Evolutionary conservation across 92 coral and sea anemone genomes (phyloP), one percentile per base, ranked within the genome.

Genomic region (Montipora capitata): DNA sequence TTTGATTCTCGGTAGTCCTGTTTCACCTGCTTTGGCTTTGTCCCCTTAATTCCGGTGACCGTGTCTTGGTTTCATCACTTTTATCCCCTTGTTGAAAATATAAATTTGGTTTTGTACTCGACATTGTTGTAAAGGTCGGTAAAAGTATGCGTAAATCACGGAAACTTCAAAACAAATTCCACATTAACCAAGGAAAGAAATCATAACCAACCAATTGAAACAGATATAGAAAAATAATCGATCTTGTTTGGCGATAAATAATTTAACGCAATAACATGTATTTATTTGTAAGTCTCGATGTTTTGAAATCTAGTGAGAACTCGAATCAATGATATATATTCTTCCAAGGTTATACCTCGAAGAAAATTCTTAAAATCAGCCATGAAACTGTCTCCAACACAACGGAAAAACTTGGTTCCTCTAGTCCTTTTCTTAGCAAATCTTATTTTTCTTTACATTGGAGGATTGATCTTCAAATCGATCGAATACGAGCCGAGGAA

Each of bases 391-490:
- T 72, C 96, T 20, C 88, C 90, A 49, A 77, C 93, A 14, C 96
- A 94, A 56, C 76, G 93, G 40, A 95, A 91, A 74, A 88, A 77
- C 40, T 74, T 94, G 41, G 91, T 91, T 35, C 92, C 96, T 2
- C 17, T 91, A 3, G 91, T 95, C 39, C 85, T 95, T 15, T 76
- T 91, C 66, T 57, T 95, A 58, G 94, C 95, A 2, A 95, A 95
- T 76, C 83, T 92, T 10, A 41, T 95, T 2, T 95, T 84, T 76
- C 86, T 95, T 15, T 95, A 77, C 56, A 57, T 95, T 10, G 98
- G 98, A n/a, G 98, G 98, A 4, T 72, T 93, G 18, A 83, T 95
- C 54, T 95, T 95, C 79, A 80, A 92, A 52, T 90, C 92, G n/a
- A 87, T 91, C 18, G 98, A 95, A 51, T 63, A 95, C 85, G 58